Percentiles rank a stretch among this genome's conserved stretches.
Evolutionary conservation across 2,797 vertebrate species (phyloP).

Genomic region (Phataginus tricuspis): DNA sequence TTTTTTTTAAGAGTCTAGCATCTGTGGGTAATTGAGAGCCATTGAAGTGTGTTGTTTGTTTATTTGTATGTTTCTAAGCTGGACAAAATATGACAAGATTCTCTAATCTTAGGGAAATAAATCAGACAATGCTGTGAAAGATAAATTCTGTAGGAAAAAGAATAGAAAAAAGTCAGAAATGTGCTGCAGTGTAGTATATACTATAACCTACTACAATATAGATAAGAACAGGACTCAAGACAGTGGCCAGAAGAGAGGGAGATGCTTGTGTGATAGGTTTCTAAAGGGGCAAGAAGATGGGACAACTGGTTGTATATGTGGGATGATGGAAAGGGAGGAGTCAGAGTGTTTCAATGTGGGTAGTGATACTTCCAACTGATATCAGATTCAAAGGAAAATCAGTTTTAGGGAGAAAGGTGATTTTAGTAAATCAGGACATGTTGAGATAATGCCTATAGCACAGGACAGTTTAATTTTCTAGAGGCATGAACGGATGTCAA

Average conservation of each 20-base stretch:
- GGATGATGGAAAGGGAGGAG: background rate
- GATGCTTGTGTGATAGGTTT: background rate
- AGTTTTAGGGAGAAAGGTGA: background rate
- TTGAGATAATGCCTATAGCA: background rate
- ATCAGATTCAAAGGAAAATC: background rate
- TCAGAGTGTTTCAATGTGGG: background rate
- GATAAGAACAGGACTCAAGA: background rate
- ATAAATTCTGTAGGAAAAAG: background rate
- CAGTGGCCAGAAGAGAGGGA: background rate
- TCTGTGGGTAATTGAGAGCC: background rate
- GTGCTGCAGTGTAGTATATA: background rate
- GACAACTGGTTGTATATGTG: background rate
- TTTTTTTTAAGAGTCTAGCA: conserved; percentile 28
- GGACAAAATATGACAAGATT: background rate
- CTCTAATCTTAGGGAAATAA: conserved; percentile 9
- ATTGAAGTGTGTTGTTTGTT: background rate
- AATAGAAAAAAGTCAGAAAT: background rate
- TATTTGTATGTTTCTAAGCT: conserved; percentile 21
- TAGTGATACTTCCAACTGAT: background rate
- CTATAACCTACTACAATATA: background rate
- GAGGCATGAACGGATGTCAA: background rate
- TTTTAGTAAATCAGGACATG: background rate
- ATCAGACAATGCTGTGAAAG: background rate
- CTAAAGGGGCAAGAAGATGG: background rate
- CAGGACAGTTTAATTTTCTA: background rate